A percentile compares a stretch with the other conserved stretches of the same genome.
These are phyloP conservation scores for Knipowitschia caucasica DNA, from an alignment of 2,797 vertebrate species.

Conservation along the genomic window DNA sequence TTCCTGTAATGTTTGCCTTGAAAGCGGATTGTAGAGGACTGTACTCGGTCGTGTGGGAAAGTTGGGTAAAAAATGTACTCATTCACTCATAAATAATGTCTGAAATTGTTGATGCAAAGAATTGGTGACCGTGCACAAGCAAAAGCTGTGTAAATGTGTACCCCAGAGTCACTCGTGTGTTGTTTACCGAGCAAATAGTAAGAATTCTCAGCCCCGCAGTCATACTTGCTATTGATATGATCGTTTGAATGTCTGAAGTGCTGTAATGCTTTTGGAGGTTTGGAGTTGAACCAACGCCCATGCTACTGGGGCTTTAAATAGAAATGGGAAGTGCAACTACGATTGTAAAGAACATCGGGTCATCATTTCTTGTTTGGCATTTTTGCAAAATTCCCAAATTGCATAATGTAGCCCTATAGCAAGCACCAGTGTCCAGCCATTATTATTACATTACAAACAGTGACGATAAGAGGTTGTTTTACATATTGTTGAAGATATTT, in stretches of 20 bases:
- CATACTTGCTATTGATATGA: background rate
- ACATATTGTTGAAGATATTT: too few relatives aligned
- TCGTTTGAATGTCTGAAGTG: background rate
- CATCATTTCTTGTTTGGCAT: background rate
- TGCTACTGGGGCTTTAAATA: background rate
- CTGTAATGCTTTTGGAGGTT: background rate
- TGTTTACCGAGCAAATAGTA: background rate
- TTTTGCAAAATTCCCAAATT: background rate
- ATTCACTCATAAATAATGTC: background rate
- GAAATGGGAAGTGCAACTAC: background rate
- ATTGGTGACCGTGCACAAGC: background rate
- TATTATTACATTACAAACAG: too few relatives aligned
- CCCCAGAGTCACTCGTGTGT: background rate
- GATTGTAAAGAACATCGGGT: background rate
- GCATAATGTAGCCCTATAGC: background rate
- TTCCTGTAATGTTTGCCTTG: slow-evolving; percentile 51
- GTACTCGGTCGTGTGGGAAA: background rate
- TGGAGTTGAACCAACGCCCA: background rate
- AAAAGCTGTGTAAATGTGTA: background rate
- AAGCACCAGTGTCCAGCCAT: too few relatives aligned
- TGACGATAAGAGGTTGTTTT: too few relatives aligned
- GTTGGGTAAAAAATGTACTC: background rate
- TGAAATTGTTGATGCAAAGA: background rate
- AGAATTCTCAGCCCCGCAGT: background rate
- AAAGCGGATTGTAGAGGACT: slow-evolving; percentile 38